These are phyloP conservation scores for Zosterops lateralis DNA, from an alignment of 2,113 vertebrate genomes.

Conservation along the genomic window DNA sequence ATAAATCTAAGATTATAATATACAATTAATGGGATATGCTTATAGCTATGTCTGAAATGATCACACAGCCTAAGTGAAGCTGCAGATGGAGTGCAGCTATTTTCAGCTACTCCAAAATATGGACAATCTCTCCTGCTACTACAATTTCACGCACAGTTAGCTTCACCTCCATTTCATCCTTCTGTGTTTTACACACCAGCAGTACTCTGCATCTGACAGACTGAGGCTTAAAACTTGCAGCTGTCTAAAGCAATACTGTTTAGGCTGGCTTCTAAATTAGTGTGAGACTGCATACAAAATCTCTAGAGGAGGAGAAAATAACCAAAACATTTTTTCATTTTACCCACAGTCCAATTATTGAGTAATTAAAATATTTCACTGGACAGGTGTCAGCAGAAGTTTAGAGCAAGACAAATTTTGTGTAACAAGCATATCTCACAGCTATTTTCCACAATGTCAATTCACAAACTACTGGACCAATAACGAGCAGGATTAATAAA, in stretches of 20 bases:
- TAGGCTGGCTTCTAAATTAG: constrained; percentile 49
- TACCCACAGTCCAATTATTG: background rate
- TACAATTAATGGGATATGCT: constrained; percentile 40
- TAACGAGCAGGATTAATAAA: constrained; percentile 1
- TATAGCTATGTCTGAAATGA: constrained; percentile 40
- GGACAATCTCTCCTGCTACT: constrained; percentile 69
- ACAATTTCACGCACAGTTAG: constrained; percentile 80
- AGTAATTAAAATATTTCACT: constrained; percentile 27
- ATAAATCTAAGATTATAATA: constrained; percentile 22
- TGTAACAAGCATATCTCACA: background rate
- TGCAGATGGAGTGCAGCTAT: constrained; percentile 69
- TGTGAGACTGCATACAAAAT: constrained; percentile 20
- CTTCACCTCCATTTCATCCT: constrained; percentile 74
- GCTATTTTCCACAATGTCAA: background rate
- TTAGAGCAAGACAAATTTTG: background rate
- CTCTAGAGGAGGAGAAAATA: constrained; percentile 11
- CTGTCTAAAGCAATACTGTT: constrained; percentile 60
- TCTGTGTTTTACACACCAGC: constrained; percentile 66
- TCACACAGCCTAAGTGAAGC: constrained; percentile 28
- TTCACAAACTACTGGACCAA: background rate
- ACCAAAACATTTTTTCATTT: background rate
- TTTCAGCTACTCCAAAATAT: constrained; percentile 75
- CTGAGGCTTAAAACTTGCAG: constrained; percentile 55
- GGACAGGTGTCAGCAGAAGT: constrained; percentile 4
- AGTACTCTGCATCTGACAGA: constrained; percentile 56